A percentile compares a stretch with the other conserved stretches of the same genome.
These are phyloP conservation scores for Urechis unicinctus DNA, from an alignment of 2,888 invertebrate species.

Conservation along the genomic window DNA sequence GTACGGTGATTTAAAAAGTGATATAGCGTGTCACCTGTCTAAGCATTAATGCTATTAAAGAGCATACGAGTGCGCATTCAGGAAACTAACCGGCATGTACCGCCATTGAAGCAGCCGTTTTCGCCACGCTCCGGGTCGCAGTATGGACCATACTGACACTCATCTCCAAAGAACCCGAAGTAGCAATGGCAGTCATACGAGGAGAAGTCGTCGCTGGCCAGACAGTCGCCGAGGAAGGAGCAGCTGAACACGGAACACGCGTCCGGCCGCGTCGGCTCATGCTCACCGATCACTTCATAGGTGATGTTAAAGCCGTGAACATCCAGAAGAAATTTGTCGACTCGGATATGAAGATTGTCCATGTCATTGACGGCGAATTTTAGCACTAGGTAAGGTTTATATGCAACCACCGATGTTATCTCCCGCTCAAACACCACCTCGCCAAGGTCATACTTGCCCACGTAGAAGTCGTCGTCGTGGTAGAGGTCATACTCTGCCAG, in stretches of 20 bases:
- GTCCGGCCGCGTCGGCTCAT: constrained; percentile 23
- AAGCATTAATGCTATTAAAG: not conserved
- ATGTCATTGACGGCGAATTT: constrained; percentile 63
- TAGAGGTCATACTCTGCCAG: constrained; percentile 40
- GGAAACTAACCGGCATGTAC: constrained; percentile 72
- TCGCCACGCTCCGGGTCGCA: constrained; percentile 64
- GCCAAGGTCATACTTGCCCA: constrained; percentile 30
- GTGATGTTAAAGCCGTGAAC: constrained; percentile 90
- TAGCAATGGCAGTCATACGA: constrained; percentile 76
- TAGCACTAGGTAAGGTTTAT: constrained; percentile 69
- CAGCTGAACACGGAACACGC: constrained; percentile 73
- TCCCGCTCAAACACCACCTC: constrained; percentile 31
- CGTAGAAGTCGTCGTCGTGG: constrained; percentile 22
- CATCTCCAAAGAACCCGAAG: constrained; percentile 69
- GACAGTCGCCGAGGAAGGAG: constrained; percentile 79
- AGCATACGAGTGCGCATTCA: not conserved
- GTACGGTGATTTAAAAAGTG: not conserved
- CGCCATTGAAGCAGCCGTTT: constrained; percentile 68
- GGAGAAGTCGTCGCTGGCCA: constrained; percentile 64
- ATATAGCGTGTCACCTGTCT: too few relatives aligned
- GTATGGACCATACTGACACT: constrained; percentile 74
- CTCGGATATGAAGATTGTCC: constrained; percentile 67
- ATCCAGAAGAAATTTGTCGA: constrained; percentile 71
- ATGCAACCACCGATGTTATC: constrained; percentile 47
- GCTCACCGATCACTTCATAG: constrained; percentile 66